Percentiles rank a stretch among this genome's conserved stretches.
Conservation (phyloP, 1,140 invertebrate species). For the Panulirus ornatus region DNA sequence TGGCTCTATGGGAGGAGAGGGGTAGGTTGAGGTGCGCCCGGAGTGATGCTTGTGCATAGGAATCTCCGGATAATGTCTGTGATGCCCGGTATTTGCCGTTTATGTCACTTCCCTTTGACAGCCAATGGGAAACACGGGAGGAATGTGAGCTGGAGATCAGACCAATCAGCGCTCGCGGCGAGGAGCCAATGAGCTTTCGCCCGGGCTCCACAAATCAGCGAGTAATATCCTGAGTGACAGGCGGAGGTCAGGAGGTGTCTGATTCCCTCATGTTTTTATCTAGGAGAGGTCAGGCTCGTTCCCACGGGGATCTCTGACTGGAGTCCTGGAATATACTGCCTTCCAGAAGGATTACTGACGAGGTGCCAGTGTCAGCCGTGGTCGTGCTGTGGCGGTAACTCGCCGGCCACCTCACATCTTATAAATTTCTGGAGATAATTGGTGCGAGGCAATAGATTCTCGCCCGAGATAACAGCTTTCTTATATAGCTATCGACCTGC, state of each 20-base stretch:
- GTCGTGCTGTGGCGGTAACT: too few species aligned
- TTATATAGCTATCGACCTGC: too few species aligned
- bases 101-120: constrained; percentile 16
- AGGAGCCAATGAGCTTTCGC: constrained; percentile 36
- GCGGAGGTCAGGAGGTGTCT: constrained; percentile 37
- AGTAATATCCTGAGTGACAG: constrained; percentile 61
- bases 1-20: background rate
- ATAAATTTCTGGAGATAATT: too few species aligned
- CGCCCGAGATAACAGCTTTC: too few species aligned
- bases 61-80: constrained; percentile 8
- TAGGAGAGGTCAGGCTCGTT: background rate
- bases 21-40: background rate
- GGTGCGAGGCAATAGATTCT: too few species aligned
- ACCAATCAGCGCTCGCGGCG: constrained; percentile 48
- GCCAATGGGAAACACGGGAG: constrained; percentile 22
- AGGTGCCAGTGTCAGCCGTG: too few species aligned
- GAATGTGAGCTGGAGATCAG: constrained; percentile 20
- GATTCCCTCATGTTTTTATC: constrained; percentile 8
- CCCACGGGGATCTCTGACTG: background rate
- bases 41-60: background rate
- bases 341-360: background rate
- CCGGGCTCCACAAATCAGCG: constrained; percentile 48
- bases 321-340: background rate
- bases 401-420: too few species aligned
- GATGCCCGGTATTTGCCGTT: constrained; percentile 26